Conservation (phyloP, 2,113 vertebrate genomes). For the Crotalus viridis region DNA sequence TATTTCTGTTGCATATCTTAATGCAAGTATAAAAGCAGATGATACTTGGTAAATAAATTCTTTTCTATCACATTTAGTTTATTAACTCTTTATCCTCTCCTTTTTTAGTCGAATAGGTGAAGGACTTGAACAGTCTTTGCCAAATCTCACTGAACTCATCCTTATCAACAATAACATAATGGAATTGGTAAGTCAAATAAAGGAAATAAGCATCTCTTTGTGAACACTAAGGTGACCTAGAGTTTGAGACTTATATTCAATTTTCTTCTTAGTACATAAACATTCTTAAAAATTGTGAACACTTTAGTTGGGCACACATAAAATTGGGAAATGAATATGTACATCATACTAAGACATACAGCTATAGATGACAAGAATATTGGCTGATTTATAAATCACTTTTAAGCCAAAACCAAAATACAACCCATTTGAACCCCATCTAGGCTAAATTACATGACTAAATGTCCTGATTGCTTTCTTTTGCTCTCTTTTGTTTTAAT, state of each 20-base stretch:
- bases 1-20: not conserved
- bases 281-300: not conserved
- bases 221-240: not conserved
- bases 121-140: slow-evolving; percentile 86
- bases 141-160: slow-evolving; percentile 84
- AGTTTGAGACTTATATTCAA: not conserved
- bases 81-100: accelerated
- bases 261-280: not conserved
- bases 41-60: not conserved
- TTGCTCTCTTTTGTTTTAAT: not conserved
- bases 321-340: not conserved
- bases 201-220: not conserved
- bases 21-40: not conserved
- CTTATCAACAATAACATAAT: slow-evolving; percentile 97
- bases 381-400: not conserved
- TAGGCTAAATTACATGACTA: not conserved
- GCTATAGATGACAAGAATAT: not conserved
- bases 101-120: slow-evolving; percentile 88
- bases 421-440: not conserved
- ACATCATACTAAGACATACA: not conserved
- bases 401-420: not conserved
- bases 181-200: slow-evolving; percentile 83
- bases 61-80: slow-evolving; percentile 8
- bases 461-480: not conserved
- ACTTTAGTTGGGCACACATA: not conserved